Conservation (phyloP, 2,888 invertebrate genomes). For the Taphrorychus bicolor region DNA sequence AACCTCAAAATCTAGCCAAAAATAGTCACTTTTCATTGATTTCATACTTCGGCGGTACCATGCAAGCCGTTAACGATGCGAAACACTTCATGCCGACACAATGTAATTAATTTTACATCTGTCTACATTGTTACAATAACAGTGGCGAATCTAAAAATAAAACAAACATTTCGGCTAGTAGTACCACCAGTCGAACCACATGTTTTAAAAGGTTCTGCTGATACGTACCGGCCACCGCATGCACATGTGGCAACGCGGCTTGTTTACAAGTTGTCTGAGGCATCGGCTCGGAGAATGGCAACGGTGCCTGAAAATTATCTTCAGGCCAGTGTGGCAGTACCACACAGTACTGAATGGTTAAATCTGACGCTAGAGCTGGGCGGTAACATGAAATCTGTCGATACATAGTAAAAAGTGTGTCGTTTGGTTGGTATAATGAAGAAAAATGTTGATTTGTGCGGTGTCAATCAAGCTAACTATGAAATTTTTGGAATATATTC, state of each 20-base stretch:
- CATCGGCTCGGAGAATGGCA: constrained; percentile 54
- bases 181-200: constrained; percentile 11
- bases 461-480: no score
- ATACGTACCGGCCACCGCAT: constrained; percentile 40
- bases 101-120: constrained; percentile 11
- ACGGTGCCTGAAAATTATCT: constrained; percentile 38
- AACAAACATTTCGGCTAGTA: constrained; percentile 13
- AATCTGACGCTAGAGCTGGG: background rate
- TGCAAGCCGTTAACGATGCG: constrained; percentile 1
- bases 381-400: no score
- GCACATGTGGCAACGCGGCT: constrained; percentile 49
- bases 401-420: no score
- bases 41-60: constrained; percentile 1
- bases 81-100: background rate
- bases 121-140: constrained; percentile 10
- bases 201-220: constrained; percentile 14
- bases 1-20: background rate
- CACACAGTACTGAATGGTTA: background rate
- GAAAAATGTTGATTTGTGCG: no score
- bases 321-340: background rate
- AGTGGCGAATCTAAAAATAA: constrained; percentile 14
- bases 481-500: no score
- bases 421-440: no score
- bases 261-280: constrained; percentile 47
- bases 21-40: constrained; percentile 1